Evolutionary conservation across 2,797 vertebrate genomes (phyloP), one percentile per base, ranked within the genome.

Genomic region (Allobates femoralis): DNA sequence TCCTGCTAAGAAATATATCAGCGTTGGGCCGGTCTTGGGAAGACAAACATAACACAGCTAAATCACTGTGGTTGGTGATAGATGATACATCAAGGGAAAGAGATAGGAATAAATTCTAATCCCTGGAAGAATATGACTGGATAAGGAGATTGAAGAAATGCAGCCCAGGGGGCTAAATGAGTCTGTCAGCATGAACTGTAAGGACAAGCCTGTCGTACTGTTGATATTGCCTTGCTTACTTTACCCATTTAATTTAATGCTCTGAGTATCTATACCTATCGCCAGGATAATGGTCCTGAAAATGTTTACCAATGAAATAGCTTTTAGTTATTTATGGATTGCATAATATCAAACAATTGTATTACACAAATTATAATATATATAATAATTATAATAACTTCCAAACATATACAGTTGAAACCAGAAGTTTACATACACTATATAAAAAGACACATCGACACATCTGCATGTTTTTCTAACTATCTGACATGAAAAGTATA

Each of bases 21-120:
- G 64, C 18, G 10, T 67, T 67, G 15, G 28, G 14, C 16, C 19
- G 14, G 34, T 71, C 3, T 23, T 41, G 19, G 34, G 34, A n/a
- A 5, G 37, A 46, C 19, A 69, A 69, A 69, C 34, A 37, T 19
- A 15, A 23, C 67, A 23, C 67, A 16, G 32, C 30, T 69, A 32
- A 34, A 69, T 69, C 37, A 83, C 15, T n/a, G 30, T 41, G 37
- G 46, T 37, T 41, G 34, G 18, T 71, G 37, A 46, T 46, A 41
- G 67, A 71, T 71, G 34, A 71, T 71, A n/a, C 67, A 71, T 71
- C 67, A 71, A 71, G 37, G 67, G 16, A 71, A 71, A 71, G 21
- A 71, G 67, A 46, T 71, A 71, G 34, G 23, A 46, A 71, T 71
- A 46, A 32, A 71, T 71, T 71, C 21, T 23, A 71, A 71, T 71